Evolutionary conservation across 2,113 vertebrate genomes (phyloP).

Genomic region (Azemiops feae): DNA sequence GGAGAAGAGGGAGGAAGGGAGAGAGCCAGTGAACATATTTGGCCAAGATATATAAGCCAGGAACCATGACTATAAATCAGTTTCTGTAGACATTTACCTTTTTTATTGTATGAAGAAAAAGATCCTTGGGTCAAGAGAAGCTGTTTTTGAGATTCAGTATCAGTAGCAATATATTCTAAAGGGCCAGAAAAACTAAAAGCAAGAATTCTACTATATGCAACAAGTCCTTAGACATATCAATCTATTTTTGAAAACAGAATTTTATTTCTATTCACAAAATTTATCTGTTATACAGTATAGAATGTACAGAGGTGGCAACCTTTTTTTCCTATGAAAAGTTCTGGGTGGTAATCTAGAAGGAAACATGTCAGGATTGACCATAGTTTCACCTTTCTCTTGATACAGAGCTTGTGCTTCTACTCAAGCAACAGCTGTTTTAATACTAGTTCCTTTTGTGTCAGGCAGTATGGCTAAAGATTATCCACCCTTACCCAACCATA

Average conservation of each 20-base stretch:
- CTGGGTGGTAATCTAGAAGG: background rate
- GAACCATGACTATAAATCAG: background rate
- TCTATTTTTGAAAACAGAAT: background rate
- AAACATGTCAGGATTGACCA: background rate
- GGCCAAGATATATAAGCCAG: background rate
- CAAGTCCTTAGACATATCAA: background rate
- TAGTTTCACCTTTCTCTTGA: background rate
- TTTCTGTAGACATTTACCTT: background rate
- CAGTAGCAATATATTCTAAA: background rate
- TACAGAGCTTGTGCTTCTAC: background rate
- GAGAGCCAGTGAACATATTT: background rate
- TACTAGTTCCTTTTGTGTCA: background rate
- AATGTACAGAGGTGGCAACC: too few species aligned
- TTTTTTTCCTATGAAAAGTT: background rate
- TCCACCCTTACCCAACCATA: background rate
- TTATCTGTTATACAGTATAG: background rate
- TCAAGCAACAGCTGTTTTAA: background rate
- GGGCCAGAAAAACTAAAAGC: background rate
- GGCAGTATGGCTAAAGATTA: background rate
- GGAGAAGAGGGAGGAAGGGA: background rate
- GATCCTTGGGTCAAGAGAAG: background rate
- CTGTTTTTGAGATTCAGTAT: background rate
- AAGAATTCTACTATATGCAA: background rate
- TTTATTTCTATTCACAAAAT: background rate
- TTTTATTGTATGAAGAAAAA: background rate